Conservation (phyloP, 2,113 vertebrate species). For the Zosterops borbonicus region DNA sequence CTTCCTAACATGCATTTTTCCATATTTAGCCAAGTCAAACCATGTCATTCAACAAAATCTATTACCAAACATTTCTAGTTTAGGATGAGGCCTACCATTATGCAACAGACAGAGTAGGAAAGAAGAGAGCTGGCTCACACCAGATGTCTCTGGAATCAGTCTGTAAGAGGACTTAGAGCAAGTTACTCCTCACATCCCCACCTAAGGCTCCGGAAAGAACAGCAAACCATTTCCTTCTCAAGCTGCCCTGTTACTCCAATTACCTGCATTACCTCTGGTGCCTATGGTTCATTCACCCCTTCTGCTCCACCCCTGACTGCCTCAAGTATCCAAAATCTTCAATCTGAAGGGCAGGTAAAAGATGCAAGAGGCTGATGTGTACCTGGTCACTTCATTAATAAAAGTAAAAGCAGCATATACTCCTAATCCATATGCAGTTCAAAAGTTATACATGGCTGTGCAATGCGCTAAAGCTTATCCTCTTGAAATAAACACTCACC, state of each 20-base stretch:
- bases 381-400: neutral
- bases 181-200: neutral
- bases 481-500: conserved; percentile 57
- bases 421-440: conserved; percentile 24
- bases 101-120: neutral
- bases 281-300: neutral
- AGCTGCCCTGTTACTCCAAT: neutral
- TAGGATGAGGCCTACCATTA: neutral
- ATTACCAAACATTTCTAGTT: neutral
- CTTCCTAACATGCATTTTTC: neutral
- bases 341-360: neutral
- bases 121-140: neutral
- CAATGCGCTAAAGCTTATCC: conserved; percentile 25
- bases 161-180: neutral
- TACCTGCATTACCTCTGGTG: neutral
- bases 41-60: neutral
- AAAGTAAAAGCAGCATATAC: neutral
- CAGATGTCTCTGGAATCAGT: neutral
- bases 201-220: neutral
- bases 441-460: conserved; percentile 45
- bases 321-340: neutral
- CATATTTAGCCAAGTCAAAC: neutral
- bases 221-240: neutral
- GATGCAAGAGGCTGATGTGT: neutral
- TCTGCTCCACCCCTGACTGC: neutral